Percentiles rank a stretch among this genome's conserved stretches.
Evolutionary conservation across 1,140 invertebrate genomes (phyloP).

Genomic region (Trichomalopsis sarcophagae): DNA sequence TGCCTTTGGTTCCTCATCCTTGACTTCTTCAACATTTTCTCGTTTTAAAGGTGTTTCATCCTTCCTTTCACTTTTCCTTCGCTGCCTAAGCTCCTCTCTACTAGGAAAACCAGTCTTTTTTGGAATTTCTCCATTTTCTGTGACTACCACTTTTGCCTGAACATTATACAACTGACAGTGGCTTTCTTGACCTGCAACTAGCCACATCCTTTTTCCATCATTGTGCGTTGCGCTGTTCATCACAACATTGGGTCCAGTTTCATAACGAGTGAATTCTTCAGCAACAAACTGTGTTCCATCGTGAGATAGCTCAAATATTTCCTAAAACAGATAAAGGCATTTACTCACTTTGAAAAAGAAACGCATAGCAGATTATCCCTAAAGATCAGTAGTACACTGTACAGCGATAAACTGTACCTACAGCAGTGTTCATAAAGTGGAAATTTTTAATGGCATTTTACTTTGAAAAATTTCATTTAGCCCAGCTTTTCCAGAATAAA

Average conservation of each 20-base stretch:
- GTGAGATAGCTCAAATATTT: conserved; percentile 93
- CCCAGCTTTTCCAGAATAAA: not conserved
- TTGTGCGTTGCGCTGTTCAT: conserved; percentile 90
- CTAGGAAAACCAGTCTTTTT: conserved; percentile 61
- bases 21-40: conserved; percentile 70
- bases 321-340: conserved; percentile 76
- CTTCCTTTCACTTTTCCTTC: conserved; percentile 67
- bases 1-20: conserved; percentile 71
- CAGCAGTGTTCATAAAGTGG: too few species aligned
- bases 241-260: conserved; percentile 91
- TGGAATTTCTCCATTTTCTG: conserved; percentile 72
- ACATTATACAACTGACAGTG: conserved; percentile 93
- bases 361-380: too few species aligned
- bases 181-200: conserved; percentile 94
- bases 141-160: conserved; percentile 79
- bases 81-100: conserved; percentile 67
- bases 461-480: too few species aligned
- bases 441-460: too few species aligned
- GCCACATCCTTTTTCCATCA: conserved; percentile 82
- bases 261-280: conserved; percentile 90
- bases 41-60: conserved; percentile 72
- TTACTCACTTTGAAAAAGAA: not conserved
- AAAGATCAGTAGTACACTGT: not conserved
- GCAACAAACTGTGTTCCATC: conserved; percentile 87
- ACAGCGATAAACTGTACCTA: not conserved